Conservation (phyloP, 2,113 vertebrate genomes). For the Anas platyrhynchos region DNA sequence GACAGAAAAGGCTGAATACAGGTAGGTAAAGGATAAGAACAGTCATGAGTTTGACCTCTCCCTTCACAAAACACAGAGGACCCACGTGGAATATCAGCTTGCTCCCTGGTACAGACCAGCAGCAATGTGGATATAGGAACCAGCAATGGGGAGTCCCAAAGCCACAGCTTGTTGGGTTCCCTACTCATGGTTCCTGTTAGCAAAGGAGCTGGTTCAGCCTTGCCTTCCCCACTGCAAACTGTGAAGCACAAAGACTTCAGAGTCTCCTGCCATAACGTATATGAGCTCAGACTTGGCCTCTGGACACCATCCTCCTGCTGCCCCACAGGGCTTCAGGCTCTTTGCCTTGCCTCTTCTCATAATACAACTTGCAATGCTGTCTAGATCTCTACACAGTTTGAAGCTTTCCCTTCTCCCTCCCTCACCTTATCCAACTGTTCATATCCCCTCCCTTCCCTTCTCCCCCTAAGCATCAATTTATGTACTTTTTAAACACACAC, state of each 20-base stretch:
- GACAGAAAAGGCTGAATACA: background rate
- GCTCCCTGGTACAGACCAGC: background rate
- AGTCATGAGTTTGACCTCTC: background rate
- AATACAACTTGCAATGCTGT: background rate
- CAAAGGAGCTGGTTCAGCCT: background rate
- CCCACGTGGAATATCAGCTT: background rate
- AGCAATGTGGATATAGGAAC: background rate
- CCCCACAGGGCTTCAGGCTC: background rate
- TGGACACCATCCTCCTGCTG: background rate
- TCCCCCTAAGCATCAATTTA: background rate
- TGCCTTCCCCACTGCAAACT: background rate
- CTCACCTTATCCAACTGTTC: background rate
- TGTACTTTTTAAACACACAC: background rate
- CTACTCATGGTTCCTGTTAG: background rate
- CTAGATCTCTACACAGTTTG: background rate
- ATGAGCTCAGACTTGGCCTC: background rate
- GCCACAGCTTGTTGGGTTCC: background rate
- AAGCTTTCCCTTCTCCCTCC: background rate
- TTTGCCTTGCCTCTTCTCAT: background rate
- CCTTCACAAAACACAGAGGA: fast-evolving
- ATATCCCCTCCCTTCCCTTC: background rate
- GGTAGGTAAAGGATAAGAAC: background rate
- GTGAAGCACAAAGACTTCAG: background rate
- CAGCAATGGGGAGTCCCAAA: background rate
- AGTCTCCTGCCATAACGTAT: background rate